Conservation (phyloP, 2,888 invertebrate species). For the Patella caerulea region DNA sequence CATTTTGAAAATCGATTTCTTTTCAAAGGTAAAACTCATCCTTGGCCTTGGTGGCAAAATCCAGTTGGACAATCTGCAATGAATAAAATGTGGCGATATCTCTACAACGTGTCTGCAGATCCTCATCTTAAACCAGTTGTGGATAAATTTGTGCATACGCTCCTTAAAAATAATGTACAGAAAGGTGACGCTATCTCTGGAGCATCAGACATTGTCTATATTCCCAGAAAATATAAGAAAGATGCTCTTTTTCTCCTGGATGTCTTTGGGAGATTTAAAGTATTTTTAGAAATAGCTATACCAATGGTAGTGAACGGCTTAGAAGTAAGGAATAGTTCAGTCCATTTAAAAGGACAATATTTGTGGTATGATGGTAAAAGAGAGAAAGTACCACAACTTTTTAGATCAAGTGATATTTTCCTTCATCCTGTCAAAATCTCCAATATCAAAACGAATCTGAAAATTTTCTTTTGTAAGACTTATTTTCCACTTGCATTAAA, state of each 20-base stretch:
- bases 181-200: neutral
- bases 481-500: too few relatives aligned
- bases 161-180: neutral
- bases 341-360: neutral
- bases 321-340: neutral
- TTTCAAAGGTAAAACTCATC: neutral
- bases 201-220: constrained; percentile 10
- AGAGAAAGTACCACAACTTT: neutral
- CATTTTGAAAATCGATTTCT: neutral
- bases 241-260: neutral
- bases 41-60: neutral
- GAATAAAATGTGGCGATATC: neutral
- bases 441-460: neutral
- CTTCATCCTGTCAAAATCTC: constrained; percentile 12
- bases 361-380: neutral
- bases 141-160: too few relatives aligned
- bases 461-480: constrained; percentile 14
- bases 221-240: constrained; percentile 7
- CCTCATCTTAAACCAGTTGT: too few relatives aligned
- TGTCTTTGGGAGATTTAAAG: neutral
- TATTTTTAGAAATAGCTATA: constrained; percentile 8
- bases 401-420: neutral
- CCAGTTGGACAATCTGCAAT: neutral
- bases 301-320: constrained; percentile 8
- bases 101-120: too few relatives aligned